These are phyloP conservation scores for Lampris incognitus DNA, from an alignment of 2,113 vertebrate genomes.

Conservation along the genomic window DNA sequence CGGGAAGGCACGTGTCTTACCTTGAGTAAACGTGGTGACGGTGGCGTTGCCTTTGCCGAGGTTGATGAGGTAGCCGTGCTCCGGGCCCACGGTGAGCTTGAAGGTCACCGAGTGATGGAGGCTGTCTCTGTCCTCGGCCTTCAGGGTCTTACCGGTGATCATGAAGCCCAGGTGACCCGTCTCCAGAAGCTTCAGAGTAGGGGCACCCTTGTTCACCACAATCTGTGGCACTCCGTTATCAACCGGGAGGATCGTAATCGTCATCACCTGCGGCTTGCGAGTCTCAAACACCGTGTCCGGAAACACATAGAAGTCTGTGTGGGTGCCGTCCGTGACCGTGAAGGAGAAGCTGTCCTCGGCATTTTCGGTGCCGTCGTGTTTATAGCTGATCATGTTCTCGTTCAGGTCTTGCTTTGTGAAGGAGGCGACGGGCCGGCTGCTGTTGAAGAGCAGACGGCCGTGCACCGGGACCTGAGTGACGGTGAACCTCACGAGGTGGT, in stretches of 20 bases:
- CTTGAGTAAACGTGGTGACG: conserved; percentile 91
- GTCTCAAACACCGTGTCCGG: conserved; percentile 92
- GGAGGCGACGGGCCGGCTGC: conserved; percentile 79
- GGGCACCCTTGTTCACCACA: conserved; percentile 89
- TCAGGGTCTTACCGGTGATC: conserved; percentile 91
- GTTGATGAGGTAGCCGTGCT: conserved; percentile 91
- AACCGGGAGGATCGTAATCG: conserved; percentile 86
- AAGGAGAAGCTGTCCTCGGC: conserved; percentile 93
- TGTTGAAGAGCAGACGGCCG: conserved; percentile 90
- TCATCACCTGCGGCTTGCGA: conserved; percentile 90
- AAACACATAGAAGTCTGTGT: conserved; percentile 93
- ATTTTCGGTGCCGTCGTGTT: conserved; percentile 90
- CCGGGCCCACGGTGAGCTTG: conserved; percentile 83
- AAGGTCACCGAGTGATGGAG: conserved; percentile 82
- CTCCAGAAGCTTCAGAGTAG: conserved; percentile 84
- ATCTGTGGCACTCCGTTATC: conserved; percentile 91
- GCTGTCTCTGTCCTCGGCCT: conserved; percentile 92
- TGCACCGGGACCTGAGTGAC: conserved; percentile 91
- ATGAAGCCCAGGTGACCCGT: conserved; percentile 89
- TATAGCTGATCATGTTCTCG: conserved; percentile 95
- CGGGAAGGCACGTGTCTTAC: conserved; percentile 76
- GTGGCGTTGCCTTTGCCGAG: conserved; percentile 91
- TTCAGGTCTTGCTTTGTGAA: conserved; percentile 96
- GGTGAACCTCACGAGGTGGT: conserved; percentile 86
- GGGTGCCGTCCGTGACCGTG: conserved; percentile 93